These are phyloP conservation scores for Phaethon lepturus DNA, from an alignment of 2,113 vertebrate species.

Conservation along the genomic window DNA sequence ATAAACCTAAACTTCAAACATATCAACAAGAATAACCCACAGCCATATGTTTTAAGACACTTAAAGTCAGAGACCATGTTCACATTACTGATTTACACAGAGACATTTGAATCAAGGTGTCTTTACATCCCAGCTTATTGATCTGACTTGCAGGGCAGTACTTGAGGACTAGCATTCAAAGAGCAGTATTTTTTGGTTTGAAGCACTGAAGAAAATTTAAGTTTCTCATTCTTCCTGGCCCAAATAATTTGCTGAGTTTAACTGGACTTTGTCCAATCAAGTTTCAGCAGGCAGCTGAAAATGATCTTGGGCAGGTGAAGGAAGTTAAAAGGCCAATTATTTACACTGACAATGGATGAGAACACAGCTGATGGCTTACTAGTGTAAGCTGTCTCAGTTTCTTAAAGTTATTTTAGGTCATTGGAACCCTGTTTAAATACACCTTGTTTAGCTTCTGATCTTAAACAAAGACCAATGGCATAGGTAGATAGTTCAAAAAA, in stretches of 20 bases:
- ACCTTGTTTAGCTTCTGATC: neutral
- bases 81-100: neutral
- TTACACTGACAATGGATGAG: neutral
- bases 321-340: neutral
- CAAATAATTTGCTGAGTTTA: neutral
- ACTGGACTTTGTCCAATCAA: neutral
- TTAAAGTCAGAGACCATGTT: neutral
- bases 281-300: neutral
- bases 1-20: neutral
- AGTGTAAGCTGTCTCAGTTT: neutral
- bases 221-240: neutral
- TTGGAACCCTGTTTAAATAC: neutral
- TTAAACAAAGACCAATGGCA: neutral
- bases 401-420: neutral
- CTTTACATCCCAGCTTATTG: neutral
- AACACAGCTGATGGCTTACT: neutral
- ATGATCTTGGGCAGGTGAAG: neutral
- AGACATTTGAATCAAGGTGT: neutral
- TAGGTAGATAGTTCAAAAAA: neutral
- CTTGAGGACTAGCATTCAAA: neutral
- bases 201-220: neutral
- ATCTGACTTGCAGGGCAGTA: neutral
- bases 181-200: neutral
- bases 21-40: neutral
- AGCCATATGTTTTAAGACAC: neutral